Base-by-base conservation (phyloP, 2,113 vertebrate genomes). In the Furnarius figulus region DNA sequence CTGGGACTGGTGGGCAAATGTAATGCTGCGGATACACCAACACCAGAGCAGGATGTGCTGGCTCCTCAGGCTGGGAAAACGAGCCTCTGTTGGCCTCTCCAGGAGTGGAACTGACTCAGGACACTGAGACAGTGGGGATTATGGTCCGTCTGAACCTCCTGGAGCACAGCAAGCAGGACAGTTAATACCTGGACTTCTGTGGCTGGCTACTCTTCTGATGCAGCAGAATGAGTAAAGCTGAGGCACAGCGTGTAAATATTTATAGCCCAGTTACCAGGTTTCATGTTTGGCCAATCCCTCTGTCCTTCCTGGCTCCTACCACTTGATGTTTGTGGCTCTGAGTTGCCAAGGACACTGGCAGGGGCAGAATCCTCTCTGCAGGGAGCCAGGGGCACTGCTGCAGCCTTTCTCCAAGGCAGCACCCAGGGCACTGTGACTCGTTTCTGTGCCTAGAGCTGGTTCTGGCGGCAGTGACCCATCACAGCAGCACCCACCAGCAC, bases 181-280 rank as follows among this genome's bases (percentile, higher is more conserved):
- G 73, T 91, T 92, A 87, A 90, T 95, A 73, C 94, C 84, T 94
- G 91, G 37, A 3, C 53, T 59, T 37, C 25, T 7, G 49, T 4
- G 49, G 49, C 78, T 5, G 56, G 42, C 71, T 0, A 0, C 3
- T 73, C 84, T 85, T 68, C 91, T 82, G 40, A n/a, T 25, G n/a
- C 50, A 58, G 80, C 77, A 61, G 39, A 50, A 49, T 1, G 42
- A 91, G 85, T 6, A 58, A 39, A 79, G 85, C 74, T 1, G 7
- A 84, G 74, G 89, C 13, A 0, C 44, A 21, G 65, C 0, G 0
- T 53, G 87, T 94, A 95, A 96, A 97, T 97, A 96, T 95, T 97
- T 95, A 96, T 25, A 75, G 23, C 33, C 39, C 89, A 74, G 96
- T 95, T 97, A 92, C 94, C 95, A 94, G 95, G 95, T 91, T 93